These are phyloP conservation scores for Drosophila ironensis DNA, from an alignment of 1,140 invertebrate genomes.

Conservation along the genomic window DNA sequence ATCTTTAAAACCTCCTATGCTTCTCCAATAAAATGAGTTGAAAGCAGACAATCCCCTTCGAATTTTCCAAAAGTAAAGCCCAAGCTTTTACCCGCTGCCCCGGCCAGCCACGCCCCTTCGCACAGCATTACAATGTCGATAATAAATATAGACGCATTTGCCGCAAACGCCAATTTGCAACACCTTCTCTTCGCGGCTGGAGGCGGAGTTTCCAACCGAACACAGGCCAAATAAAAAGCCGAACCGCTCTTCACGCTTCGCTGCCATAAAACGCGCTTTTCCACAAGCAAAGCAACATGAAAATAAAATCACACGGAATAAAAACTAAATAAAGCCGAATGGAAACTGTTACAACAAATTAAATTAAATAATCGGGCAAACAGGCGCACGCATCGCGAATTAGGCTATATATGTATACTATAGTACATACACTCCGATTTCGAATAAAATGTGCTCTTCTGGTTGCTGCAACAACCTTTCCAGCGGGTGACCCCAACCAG, in stretches of 20 bases:
- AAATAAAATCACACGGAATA: too few relatives aligned
- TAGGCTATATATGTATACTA: neutral
- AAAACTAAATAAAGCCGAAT: constrained; percentile 40
- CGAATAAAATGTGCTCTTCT: neutral
- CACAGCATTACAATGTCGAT: constrained; percentile 39
- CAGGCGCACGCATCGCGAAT: constrained; percentile 35
- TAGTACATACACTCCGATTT: too few relatives aligned
- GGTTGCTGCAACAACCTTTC: constrained; percentile 35
- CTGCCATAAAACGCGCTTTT: constrained; percentile 44
- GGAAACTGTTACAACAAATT: constrained; percentile 73
- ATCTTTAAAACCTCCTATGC: too few relatives aligned
- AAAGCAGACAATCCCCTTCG: neutral
- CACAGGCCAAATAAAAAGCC: constrained; percentile 1
- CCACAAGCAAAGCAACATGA: constrained; percentile 7
- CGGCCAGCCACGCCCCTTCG: constrained; percentile 16
- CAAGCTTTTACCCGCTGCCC: neutral
- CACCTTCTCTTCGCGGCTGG: constrained; percentile 36
- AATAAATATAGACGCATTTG: constrained; percentile 37
- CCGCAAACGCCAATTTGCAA: constrained; percentile 46
- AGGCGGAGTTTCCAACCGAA: constrained; percentile 40
- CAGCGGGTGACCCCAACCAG: constrained; percentile 36
- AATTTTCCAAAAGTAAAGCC: neutral
- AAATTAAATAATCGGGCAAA: constrained; percentile 71
- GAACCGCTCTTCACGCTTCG: constrained; percentile 65
- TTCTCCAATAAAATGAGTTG: too few relatives aligned